Conservation (phyloP, 1,140 invertebrate genomes). For the Hylaeus anthracinus region DNA sequence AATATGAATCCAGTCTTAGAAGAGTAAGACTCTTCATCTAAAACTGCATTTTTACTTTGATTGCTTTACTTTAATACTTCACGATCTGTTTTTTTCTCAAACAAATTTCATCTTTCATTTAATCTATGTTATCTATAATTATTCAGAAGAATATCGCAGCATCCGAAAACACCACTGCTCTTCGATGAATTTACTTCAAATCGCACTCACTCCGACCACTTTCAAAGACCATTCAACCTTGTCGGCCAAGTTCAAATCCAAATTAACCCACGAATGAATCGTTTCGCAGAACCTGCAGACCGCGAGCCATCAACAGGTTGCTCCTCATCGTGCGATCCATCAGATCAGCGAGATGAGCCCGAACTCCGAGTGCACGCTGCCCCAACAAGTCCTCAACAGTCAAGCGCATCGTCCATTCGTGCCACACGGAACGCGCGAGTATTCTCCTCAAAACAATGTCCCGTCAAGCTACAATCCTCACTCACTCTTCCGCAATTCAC, state of each 20-base stretch:
- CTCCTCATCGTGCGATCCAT: neutral
- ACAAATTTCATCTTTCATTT: too few species aligned
- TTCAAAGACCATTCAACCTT: too few species aligned
- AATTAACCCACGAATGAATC: slow-evolving; percentile 5
- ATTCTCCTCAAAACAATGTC: neutral
- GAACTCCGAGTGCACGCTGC: slow-evolving; percentile 17
- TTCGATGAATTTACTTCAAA: too few species aligned
- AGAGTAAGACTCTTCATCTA: too few species aligned
- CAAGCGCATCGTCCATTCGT: slow-evolving; percentile 61
- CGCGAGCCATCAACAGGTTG: slow-evolving; percentile 42
- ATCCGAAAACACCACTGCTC: too few species aligned
- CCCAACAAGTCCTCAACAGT: slow-evolving; percentile 15
- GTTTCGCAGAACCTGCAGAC: neutral
- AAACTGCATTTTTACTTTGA: too few species aligned
- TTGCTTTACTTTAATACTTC: too few species aligned
- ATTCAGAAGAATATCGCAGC: too few species aligned
- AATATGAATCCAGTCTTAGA: too few species aligned
- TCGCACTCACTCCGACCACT: too few species aligned
- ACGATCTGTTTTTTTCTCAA: too few species aligned
- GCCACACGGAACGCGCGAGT: slow-evolving; percentile 10
- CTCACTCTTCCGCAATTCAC: neutral
- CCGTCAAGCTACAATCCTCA: neutral
- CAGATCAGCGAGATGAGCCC: slow-evolving; percentile 30
- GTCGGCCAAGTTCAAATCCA: neutral
- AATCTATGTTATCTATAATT: too few species aligned